phyloP scores from a whole-genome alignment of 2,113 vertebrate species.

The Amphilophus citrinellus region DNA sequence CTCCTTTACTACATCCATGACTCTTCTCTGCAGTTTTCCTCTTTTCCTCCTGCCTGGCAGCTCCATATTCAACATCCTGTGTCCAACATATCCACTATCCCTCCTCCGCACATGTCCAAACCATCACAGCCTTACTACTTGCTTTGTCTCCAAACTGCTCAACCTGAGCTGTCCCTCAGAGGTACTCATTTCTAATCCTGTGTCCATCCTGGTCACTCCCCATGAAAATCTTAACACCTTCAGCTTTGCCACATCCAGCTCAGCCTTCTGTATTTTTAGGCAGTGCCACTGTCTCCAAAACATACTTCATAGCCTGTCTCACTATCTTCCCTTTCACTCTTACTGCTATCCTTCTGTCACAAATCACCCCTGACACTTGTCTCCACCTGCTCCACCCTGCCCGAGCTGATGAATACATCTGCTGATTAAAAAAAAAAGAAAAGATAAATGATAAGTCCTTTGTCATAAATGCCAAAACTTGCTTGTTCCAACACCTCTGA shows the following conservation, averaged over 20 bases:
- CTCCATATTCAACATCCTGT: no score
- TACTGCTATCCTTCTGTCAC: background rate
- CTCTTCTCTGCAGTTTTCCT: no score
- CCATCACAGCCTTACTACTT: no score
- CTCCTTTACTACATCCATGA: no score
- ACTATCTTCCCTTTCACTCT: background rate
- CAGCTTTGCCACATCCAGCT: background rate
- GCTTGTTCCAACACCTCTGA: background rate
- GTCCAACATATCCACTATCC: no score
- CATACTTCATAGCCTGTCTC: background rate
- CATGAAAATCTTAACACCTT: background rate
- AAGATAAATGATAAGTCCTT: no score
- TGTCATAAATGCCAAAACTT: no score
- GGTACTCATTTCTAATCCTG: background rate
- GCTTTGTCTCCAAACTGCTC: background rate
- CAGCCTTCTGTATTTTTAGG: background rate
- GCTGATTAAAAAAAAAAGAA: no score
- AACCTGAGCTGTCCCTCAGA: background rate
- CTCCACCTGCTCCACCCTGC: no score
- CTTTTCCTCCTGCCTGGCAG: no score
- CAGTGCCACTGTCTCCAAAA: background rate
- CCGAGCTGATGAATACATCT: no score
- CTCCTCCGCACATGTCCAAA: no score
- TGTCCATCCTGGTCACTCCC: background rate
- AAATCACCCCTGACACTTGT: background rate